A percentile compares a stretch with the other conserved stretches of the same genome.
Conservation (phyloP, 1,140 invertebrate species). For the Formica selysi region DNA sequence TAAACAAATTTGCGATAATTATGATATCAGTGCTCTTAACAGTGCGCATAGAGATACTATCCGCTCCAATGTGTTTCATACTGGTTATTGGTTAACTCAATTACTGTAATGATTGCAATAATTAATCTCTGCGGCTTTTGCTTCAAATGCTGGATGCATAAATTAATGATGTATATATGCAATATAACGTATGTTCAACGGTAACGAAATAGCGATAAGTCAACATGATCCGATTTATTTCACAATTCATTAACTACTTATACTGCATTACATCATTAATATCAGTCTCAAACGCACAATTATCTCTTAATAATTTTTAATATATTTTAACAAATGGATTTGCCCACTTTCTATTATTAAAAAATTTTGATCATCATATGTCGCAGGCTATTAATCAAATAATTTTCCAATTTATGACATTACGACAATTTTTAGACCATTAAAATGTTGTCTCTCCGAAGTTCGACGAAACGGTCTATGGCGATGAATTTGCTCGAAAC, state of each 20-base stretch:
- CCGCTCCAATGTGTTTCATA: constrained; percentile 38
- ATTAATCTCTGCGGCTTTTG: constrained; percentile 58
- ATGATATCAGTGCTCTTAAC: constrained; percentile 45
- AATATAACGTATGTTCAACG: constrained; percentile 1
- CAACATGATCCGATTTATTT: constrained; percentile 17
- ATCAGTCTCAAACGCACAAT: background rate
- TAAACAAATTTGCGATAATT: constrained; percentile 58
- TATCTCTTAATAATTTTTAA: background rate
- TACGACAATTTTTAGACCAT: constrained; percentile 13
- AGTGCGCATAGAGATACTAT: constrained; percentile 27
- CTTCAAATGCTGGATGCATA: constrained; percentile 19
- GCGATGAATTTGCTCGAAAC: constrained; percentile 47
- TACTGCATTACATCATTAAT: background rate
- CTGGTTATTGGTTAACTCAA: constrained; percentile 56
- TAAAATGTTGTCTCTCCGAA: constrained; percentile 36
- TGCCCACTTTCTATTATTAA: background rate
- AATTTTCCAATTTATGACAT: background rate
- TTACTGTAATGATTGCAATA: constrained; percentile 56
- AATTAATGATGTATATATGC: constrained; percentile 30
- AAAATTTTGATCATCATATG: background rate
- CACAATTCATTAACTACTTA: constrained; percentile 15
- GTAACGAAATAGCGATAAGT: constrained; percentile 45
- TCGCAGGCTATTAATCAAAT: constrained; percentile 6
- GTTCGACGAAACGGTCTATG: constrained; percentile 10
- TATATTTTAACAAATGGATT: background rate